Evolutionary conservation across 2,888 invertebrate genomes (phyloP), one percentile per base, ranked within the genome.

Genomic region (Amphipyra tragopoginis): DNA sequence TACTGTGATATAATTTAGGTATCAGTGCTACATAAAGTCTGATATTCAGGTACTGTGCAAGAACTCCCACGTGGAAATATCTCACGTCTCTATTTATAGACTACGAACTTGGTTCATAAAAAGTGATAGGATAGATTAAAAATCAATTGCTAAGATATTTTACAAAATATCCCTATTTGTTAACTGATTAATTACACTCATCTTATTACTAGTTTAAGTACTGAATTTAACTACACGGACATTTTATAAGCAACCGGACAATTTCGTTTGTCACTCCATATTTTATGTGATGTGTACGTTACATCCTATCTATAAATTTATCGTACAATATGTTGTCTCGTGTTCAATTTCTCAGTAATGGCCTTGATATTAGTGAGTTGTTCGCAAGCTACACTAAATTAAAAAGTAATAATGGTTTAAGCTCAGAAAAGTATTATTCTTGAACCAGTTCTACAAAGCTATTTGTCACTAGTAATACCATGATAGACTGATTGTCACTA

Each of bases 11-110:
- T 89, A 88, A 85, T 87, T 86, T 87, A 87, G 83, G 79, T 84
- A 85, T 84, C 86, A 86, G 91, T 90, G 90, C 91, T 86, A 89
- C 88, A 86, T 84, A 82, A 85, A 90, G 85, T 87, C 85, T 84
- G 86, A 86, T 88, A 85, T 83, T 89, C 90, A 92, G 92, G 91
- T 93, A 91, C 85, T 79, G 86, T 89, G 85, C 86, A 85, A 91
- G 86, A 91, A 93, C 93, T 93, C 94, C 93, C 93, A 93, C 94
- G 93, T 94, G 94, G 93, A 93, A 93, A 93, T 93, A 93, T 88
- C 91, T 92, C 91, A 88, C 91, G 88, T 86, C 91, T 91, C 93
- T 94, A 94, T 93, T 93, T 90, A 89, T 93, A 94, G 93, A 92
- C 82, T 82, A 83, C 88, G 90, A 90, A 91, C 90, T 91, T 91